Percentiles rank a stretch among this genome's conserved stretches.
Conservation (phyloP, 2,888 invertebrate genomes). For the Cheiracanthium punctorium region DNA sequence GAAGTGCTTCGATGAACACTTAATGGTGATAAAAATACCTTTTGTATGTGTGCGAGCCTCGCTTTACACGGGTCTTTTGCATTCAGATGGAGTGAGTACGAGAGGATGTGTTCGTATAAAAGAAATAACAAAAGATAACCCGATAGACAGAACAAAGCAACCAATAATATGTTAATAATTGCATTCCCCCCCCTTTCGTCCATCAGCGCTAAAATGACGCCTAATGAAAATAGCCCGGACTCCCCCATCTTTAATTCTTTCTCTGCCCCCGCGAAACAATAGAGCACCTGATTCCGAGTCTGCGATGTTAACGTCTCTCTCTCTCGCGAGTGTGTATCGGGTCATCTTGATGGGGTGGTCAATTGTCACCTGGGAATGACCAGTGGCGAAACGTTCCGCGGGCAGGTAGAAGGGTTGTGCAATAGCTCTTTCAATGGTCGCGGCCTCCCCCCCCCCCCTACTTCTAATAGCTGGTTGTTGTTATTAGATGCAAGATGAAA, state of each 20-base stretch:
- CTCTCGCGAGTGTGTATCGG: background rate
- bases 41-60: no score
- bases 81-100: no score
- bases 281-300: background rate
- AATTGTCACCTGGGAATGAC: conserved; percentile 13
- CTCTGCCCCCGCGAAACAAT: conserved; percentile 11
- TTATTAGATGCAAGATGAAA: no score
- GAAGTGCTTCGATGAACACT: no score
- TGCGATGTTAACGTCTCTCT: no score
- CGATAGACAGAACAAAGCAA: no score
- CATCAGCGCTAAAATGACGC: background rate
- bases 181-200: background rate
- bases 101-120: no score
- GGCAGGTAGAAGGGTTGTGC: background rate
- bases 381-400: background rate
- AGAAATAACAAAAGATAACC: no score
- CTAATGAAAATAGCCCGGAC: conserved; percentile 2
- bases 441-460: no score
- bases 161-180: background rate
- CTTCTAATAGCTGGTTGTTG: background rate
- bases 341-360: conserved; percentile 7
- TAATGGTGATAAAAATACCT: no score
- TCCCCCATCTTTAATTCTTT: background rate
- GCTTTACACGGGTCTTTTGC: no score
- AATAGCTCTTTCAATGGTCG: background rate